Conservation (phyloP, 2,888 invertebrate species). For the Drosophila siamana region DNA sequence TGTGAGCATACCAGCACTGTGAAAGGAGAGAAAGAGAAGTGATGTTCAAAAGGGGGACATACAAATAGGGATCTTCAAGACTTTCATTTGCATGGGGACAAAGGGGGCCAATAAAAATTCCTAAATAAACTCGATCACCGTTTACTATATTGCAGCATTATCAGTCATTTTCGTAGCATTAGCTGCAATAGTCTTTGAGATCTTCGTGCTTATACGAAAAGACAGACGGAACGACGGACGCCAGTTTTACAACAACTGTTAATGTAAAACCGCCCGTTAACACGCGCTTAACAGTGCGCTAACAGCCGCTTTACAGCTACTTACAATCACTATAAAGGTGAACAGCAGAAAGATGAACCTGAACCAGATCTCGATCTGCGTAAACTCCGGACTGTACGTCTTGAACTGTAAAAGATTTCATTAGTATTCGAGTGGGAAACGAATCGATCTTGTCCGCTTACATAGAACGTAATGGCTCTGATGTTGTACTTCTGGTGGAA, state of each 20-base stretch:
- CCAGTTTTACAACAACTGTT: neutral
- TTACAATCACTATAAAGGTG: conserved; percentile 94
- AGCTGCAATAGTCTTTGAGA: neutral
- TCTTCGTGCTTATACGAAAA: neutral
- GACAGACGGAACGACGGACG: neutral
- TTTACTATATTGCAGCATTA: neutral
- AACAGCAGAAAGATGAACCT: conserved; percentile 95
- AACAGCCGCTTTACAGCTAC: conserved; percentile 66
- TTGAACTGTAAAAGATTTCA: conserved; percentile 90
- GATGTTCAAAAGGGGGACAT: too few relatives aligned
- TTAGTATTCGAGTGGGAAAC: neutral
- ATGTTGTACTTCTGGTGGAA: conserved; percentile 94
- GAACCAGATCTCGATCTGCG: conserved; percentile 99
- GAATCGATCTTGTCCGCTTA: conserved; percentile 87
- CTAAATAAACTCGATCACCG: neutral
- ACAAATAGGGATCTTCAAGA: too few relatives aligned
- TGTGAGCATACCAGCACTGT: conserved; percentile 97
- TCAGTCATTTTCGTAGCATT: neutral
- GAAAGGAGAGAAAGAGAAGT: conserved; percentile 33
- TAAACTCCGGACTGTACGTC: conserved; percentile 97
- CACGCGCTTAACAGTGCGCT: neutral
- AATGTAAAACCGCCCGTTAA: neutral
- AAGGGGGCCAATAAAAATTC: too few relatives aligned
- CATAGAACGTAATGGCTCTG: conserved; percentile 93
- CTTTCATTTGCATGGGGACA: too few relatives aligned